phyloP scores from a whole-genome alignment of 2,113 vertebrate genomes.

The Pygoscelis adeliae region DNA sequence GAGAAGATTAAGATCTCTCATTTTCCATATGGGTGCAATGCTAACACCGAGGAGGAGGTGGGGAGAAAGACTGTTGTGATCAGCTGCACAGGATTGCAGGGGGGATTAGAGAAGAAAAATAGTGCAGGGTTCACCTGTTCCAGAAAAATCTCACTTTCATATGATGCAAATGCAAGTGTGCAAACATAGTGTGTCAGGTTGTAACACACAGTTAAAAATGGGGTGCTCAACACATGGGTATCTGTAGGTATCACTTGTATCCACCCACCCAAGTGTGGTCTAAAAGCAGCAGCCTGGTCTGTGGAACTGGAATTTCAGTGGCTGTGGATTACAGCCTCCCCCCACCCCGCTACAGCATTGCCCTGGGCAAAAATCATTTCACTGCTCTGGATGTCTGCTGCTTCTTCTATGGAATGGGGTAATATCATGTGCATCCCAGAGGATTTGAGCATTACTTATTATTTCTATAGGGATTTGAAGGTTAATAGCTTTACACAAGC shows the following conservation, averaged over 20 bases:
- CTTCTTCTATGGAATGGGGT: background rate
- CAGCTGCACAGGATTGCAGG: background rate
- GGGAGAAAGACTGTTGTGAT: background rate
- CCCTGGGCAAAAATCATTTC: background rate
- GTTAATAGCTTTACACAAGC: conserved; percentile 64
- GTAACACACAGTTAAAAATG: no score
- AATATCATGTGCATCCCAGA: background rate
- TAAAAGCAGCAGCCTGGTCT: background rate
- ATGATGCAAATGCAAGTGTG: background rate
- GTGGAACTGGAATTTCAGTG: background rate
- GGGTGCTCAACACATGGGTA: fast-evolving
- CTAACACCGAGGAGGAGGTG: background rate
- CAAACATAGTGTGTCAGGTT: background rate
- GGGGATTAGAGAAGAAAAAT: background rate
- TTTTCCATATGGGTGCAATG: background rate
- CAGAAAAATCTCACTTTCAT: background rate
- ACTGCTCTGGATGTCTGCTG: background rate
- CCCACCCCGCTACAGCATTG: background rate
- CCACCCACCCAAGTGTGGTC: background rate
- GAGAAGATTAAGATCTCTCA: background rate
- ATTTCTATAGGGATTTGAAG: conserved; percentile 46
- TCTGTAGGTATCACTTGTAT: fast-evolving
- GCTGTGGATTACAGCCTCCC: background rate
- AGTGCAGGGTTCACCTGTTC: background rate
- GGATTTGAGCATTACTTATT: background rate